These are phyloP conservation scores for Mizuhopecten yessoensis DNA, from an alignment of 1,140 invertebrate genomes.

Conservation along the genomic window DNA sequence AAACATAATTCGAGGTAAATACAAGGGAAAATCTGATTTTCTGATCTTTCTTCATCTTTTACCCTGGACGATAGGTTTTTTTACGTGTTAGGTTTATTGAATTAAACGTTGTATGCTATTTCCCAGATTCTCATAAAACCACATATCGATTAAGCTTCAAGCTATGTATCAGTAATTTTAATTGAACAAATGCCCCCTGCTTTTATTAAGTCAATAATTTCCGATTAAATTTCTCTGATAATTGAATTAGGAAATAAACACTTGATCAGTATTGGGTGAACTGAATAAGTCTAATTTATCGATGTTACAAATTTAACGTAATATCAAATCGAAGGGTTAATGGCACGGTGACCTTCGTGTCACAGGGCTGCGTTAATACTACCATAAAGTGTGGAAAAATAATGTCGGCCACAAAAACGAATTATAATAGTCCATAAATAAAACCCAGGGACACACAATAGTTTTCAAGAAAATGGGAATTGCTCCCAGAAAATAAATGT, in stretches of 20 bases:
- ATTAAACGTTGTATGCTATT: too few species aligned
- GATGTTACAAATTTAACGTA: not conserved
- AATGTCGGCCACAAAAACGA: not conserved
- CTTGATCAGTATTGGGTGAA: not conserved
- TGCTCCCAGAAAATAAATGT: slow-evolving; percentile 4
- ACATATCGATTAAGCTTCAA: not conserved
- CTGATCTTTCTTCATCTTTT: too few species aligned
- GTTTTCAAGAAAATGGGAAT: not conserved
- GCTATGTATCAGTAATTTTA: not conserved
- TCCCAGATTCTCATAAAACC: not conserved
- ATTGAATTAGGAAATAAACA: not conserved
- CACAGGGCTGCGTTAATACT: not conserved
- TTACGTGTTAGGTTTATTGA: too few species aligned
- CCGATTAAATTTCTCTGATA: not conserved
- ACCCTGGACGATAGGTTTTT: too few species aligned
- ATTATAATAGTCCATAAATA: slow-evolving; percentile 11
- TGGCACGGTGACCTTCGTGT: slow-evolving; percentile 7
- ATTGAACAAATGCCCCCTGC: not conserved
- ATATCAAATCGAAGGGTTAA: not conserved
- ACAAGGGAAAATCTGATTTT: too few species aligned
- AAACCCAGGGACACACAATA: not conserved
- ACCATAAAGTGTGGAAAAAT: not conserved
- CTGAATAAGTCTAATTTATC: not conserved
- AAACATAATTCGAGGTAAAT: too few species aligned
- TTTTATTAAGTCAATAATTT: not conserved